Base-by-base conservation (phyloP, 2,797 vertebrate species). In the Phrynocephalus forsythii region DNA sequence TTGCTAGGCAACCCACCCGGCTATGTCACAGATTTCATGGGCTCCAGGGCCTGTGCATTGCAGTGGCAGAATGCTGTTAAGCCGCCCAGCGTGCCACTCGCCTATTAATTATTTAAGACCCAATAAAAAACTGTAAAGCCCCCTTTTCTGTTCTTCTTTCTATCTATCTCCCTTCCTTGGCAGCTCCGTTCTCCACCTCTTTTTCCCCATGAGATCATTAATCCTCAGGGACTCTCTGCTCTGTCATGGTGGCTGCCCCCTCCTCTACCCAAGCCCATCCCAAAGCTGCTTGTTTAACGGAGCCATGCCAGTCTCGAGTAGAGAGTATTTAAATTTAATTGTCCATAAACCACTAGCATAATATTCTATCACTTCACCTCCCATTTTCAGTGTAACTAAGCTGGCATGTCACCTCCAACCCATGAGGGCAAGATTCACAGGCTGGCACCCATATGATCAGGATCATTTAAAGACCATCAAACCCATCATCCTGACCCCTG, bases 1-100 rank as follows among this genome's bases (percentile, higher is more conserved):
- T 97, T 97, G 97, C 97, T 97, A 97, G 92, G 97, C 94, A 96
- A 97, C 97, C 84, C 87, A 83, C 84, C 84, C 89, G 92, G 94
- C 93, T 93, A 93, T 94, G 92, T 89, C 92, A 56, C 33, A 90
- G 95, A 93, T 93, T 91, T 89, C 88, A 69, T 87, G 90, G 85
- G 94, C 94, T 92, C 87, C 77, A 83, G 94, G 95, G 94, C 85
- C 83, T 86, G 90, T 82, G 77, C 77, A 2, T 94, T 87, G 80
- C 88, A 86, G 89, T 63, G 90, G 91, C 93, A 92, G 56, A 90
- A 83, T 93, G 90, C 86, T 72, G 68, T 91, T 92, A 90, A 94
- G 92, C 87, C 92, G 91, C 77, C 83, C 72, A 26, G 15, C 92
- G 92, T 89, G 90, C 89, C 92, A 92, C 87, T 88, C 0, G 84